Evolutionary conservation across 2,888 invertebrate genomes (phyloP), one percentile per base, ranked within the genome.

Genomic region (Theretra japonica): DNA sequence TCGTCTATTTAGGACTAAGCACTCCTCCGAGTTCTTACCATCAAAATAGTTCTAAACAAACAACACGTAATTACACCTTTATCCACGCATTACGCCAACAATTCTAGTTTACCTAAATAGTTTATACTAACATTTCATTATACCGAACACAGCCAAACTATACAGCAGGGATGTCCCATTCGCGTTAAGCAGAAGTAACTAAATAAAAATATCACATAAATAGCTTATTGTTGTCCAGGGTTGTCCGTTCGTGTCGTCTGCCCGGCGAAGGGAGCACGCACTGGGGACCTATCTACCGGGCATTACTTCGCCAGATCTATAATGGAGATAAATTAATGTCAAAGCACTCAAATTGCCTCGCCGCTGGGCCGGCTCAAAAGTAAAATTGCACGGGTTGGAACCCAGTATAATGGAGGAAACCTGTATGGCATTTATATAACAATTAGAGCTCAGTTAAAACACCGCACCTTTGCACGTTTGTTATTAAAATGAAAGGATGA

Each of bases 281-380:
- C 89, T 50, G 73, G 90, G 89, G 90, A 88, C 83, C 80, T 86
- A 81, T 88, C 74, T 25, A 48, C 1, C 79, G 76, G 78, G 74
- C 73, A 78, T 72, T 80, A 83, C 86, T 83, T 83, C 81, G 77
- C 76, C 86, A 89, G 88, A 90, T 90, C 88, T 88, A 81, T 90
- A 93, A 94, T 93, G 88, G 90, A 93, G 93, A 94, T 92, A 92
- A 93, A 94, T 93, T 90, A 89, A 90, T 90, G 93, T 90, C 93
- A 92, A 91, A 92, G 89, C 85, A 88, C 88, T 90, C 87, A 89
- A 90, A 91, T 88, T 86, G 87, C 86, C 80, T 79, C 80, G 81
- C 79, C 77, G 62, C 62, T 33, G 33, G 76, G 73, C 75, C 77
- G 76, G 78, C 73, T 80, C 78, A 80, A 82, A 84, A 83, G 89